Conservation (phyloP, 2,888 invertebrate genomes). For the Acholoe squamosa region DNA sequence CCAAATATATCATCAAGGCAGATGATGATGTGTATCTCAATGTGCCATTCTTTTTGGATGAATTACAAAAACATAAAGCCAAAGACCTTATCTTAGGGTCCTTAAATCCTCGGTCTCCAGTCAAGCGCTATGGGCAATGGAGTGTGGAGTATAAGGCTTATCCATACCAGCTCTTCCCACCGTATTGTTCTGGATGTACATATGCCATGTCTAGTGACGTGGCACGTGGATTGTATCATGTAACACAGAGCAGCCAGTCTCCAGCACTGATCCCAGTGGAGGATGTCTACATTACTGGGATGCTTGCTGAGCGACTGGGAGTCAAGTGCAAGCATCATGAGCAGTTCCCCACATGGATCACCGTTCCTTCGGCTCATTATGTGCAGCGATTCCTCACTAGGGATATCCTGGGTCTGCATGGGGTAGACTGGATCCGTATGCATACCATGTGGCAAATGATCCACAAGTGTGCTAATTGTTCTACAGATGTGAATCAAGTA, state of each 20-base stretch:
- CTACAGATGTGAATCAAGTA: constrained; percentile 19
- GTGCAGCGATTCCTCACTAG: constrained; percentile 47
- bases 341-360: constrained; percentile 60
- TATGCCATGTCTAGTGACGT: constrained; percentile 61
- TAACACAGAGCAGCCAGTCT: neutral
- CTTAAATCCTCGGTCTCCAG: constrained; percentile 42
- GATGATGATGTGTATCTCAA: constrained; percentile 63
- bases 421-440: constrained; percentile 53
- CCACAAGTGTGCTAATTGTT: constrained; percentile 45
- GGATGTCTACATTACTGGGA: constrained; percentile 62
- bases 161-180: constrained; percentile 49
- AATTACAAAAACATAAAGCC: neutral
- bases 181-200: constrained; percentile 54
- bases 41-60: constrained; percentile 38
- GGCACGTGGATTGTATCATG: neutral
- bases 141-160: constrained; percentile 37
- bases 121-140: constrained; percentile 63
- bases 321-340: constrained; percentile 51
- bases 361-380: neutral
- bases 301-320: constrained; percentile 40
- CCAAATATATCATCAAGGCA: constrained; percentile 59
- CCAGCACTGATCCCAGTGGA: constrained; percentile 55
- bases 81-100: constrained; percentile 24
- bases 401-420: constrained; percentile 43
- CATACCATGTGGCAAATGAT: constrained; percentile 59